Base-by-base conservation (phyloP, 2,888 invertebrate genomes). In the Amitus sp. region DNA sequence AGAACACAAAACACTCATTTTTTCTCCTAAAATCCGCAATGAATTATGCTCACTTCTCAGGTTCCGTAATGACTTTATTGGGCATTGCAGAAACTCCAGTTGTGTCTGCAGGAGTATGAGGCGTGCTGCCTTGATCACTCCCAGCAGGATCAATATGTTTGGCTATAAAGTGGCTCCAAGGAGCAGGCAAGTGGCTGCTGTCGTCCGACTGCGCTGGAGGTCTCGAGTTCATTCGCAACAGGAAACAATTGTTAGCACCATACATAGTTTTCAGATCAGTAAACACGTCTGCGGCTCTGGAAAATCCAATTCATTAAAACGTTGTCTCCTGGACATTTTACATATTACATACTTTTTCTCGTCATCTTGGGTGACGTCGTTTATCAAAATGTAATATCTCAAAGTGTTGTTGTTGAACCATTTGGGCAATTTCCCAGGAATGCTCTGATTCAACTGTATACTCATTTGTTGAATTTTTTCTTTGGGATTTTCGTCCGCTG, bases 151-250 rank as follows among this genome's bases (percentile, higher is more conserved):
- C 81, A 13, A 70, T 65, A 82, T 87, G 85, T 55, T 87, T 86
- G 53, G 87, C 87, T 48, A 96, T 86, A 82, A 89, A 94, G 66
- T 90, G 89, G 68, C 88, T 86, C 97, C 97, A 97, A 12, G 91
- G 91, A 84, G 97, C 96, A 7, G 91, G 89, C 76, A 90, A 82
- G 77, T 89, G 87, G 58, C 83, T 83, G 65, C 76, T 78, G 43
- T 82, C 83, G 52, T 84, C 82, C 18, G 83, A 79, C 43, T 86
- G 84, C 47, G 85, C 83, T 13, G 86, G 85, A 47, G 86, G 87
- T 71, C 90, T 87, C 1, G 97, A 96, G 84, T 98, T 98, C 65
- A 97, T 91, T 79, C 90, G 89, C 55, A 98, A 84, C 73, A 98
- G 85, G 79, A 96, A 96, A 82, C 97, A 97, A 78, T 92, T 91